Evolutionary conservation across 2,888 invertebrate species (phyloP).

Genomic region (Melinopterus prodromus): DNA sequence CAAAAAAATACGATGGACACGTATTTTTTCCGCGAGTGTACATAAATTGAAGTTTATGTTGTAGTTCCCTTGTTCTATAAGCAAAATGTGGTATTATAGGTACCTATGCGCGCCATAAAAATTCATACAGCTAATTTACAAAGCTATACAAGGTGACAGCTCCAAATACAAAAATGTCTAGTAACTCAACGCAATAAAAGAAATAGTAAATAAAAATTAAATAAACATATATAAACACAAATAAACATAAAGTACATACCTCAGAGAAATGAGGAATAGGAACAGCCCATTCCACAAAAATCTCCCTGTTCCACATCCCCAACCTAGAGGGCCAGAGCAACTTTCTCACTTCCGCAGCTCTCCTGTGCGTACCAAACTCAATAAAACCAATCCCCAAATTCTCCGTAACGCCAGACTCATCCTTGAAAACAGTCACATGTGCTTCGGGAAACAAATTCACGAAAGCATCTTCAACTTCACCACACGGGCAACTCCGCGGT

Average conservation of each 20-base stretch:
- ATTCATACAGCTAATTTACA: no score
- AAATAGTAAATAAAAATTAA: neutral
- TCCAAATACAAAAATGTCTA: no score
- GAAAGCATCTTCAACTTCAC: constrained; percentile 70
- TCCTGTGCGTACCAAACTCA: constrained; percentile 81
- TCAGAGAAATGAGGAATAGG: constrained; percentile 66
- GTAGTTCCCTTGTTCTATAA: no score
- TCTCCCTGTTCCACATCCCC: constrained; percentile 73
- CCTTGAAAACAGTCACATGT: constrained; percentile 74
- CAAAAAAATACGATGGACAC: no score
- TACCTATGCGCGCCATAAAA: no score
- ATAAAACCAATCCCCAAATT: constrained; percentile 87
- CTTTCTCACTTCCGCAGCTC: constrained; percentile 76
- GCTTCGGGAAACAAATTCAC: constrained; percentile 69
- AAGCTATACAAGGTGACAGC: no score
- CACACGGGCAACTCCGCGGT: constrained; percentile 64
- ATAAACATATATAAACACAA: no score
- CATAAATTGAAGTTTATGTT: no score
- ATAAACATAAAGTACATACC: neutral
- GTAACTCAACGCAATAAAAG: neutral
- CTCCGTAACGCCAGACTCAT: constrained; percentile 67
- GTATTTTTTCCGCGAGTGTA: no score
- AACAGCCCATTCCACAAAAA: constrained; percentile 89
- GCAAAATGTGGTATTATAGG: no score
- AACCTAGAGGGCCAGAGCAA: constrained; percentile 70